Conservation (phyloP, 2,113 vertebrate genomes). For the Pachyramphus minor region DNA sequence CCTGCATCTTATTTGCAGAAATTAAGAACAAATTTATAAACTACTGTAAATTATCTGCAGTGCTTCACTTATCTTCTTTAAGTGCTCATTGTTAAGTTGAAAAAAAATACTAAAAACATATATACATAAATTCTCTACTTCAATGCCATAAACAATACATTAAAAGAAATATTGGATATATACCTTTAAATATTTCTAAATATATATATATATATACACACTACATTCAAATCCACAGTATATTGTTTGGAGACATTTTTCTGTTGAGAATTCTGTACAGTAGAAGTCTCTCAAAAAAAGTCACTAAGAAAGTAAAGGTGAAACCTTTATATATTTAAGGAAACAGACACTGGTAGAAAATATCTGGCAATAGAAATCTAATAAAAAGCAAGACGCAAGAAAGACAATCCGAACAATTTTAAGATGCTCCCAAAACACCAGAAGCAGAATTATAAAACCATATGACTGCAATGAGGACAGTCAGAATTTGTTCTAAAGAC, state of each 20-base stretch:
- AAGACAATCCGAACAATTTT: not conserved
- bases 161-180: not conserved
- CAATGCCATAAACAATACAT: not conserved
- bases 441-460: not conserved
- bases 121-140: not conserved
- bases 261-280: not conserved
- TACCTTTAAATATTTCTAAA: not conserved
- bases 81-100: not conserved
- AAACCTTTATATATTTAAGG: not conserved
- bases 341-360: not conserved
- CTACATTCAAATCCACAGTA: not conserved
- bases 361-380: not conserved
- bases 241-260: not conserved
- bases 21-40: not conserved
- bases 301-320: not conserved
- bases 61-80: not conserved
- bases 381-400: not conserved
- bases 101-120: not conserved
- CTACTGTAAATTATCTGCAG: not conserved
- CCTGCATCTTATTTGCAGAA: not conserved
- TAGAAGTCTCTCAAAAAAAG: not conserved
- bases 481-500: not conserved
- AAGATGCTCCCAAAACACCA: not conserved
- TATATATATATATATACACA: too few relatives aligned
- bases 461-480: not conserved